phyloP scores from a whole-genome alignment of 2,888 invertebrate genomes.

The Amiota mariae region DNA sequence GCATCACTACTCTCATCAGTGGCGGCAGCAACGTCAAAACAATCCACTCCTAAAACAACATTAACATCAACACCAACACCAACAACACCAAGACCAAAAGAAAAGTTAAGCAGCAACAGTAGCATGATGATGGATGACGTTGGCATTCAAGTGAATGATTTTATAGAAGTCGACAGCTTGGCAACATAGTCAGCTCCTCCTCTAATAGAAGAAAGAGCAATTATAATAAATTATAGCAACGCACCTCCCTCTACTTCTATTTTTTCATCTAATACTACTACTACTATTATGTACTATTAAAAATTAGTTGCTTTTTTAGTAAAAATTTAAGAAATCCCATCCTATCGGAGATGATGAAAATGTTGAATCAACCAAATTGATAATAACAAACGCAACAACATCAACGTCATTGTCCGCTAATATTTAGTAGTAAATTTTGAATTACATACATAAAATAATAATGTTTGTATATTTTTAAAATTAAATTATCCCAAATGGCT shows the following conservation, averaged over 20 bases:
- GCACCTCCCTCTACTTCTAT: no score
- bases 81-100: slow-evolving; percentile 33
- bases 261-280: slow-evolving; percentile 44
- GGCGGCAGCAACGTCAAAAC: slow-evolving; percentile 52
- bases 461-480: no score
- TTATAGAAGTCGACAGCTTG: slow-evolving; percentile 65
- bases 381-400: slow-evolving; percentile 33
- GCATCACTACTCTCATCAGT: neutral
- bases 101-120: slow-evolving; percentile 35
- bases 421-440: no score
- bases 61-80: slow-evolving; percentile 6
- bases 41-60: slow-evolving; percentile 41
- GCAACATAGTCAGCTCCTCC: slow-evolving; percentile 45
- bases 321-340: slow-evolving; percentile 27
- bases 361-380: slow-evolving; percentile 8
- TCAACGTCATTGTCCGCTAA: slow-evolving; percentile 1
- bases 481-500: no score
- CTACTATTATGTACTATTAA: slow-evolving; percentile 29
- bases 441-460: no score
- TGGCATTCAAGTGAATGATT: slow-evolving; percentile 60
- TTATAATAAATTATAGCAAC: slow-evolving; percentile 41
- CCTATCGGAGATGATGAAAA: slow-evolving; percentile 5
- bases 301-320: slow-evolving; percentile 14
- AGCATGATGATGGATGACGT: slow-evolving; percentile 61
- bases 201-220: slow-evolving; percentile 47